Conservation (phyloP, 2,888 invertebrate genomes). For the Alloplasta piceator region DNA sequence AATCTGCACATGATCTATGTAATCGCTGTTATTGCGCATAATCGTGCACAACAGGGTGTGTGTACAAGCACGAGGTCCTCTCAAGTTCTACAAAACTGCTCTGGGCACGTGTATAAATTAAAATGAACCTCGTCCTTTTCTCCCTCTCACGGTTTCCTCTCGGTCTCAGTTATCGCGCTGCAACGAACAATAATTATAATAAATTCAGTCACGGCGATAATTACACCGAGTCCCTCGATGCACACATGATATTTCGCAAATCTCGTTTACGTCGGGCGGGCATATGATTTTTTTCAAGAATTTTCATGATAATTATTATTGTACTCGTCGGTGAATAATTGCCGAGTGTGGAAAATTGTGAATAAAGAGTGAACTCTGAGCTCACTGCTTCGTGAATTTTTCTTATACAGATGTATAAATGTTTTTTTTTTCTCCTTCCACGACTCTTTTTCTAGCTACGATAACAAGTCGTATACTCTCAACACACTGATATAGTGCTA, state of each 20-base stretch:
- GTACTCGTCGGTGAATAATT: slow-evolving; percentile 42
- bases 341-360: slow-evolving; percentile 25
- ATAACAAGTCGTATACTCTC: slow-evolving; percentile 49
- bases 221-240: background rate
- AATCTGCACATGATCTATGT: slow-evolving; percentile 49
- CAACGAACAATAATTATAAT: slow-evolving; percentile 38
- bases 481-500: background rate
- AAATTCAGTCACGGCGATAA: slow-evolving; percentile 14
- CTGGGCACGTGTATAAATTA: slow-evolving; percentile 49
- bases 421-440: slow-evolving; percentile 1
- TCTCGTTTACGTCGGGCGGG: background rate
- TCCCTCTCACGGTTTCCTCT: slow-evolving; percentile 36
- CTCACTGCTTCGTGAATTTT: slow-evolving; percentile 15
- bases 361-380: slow-evolving; percentile 45
- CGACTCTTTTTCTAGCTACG: slow-evolving; percentile 17
- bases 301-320: slow-evolving; percentile 47
- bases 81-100: slow-evolving; percentile 34
- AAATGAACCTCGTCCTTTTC: slow-evolving; percentile 10
- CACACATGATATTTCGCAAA: slow-evolving; percentile 12
- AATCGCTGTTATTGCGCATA: slow-evolving; percentile 12
- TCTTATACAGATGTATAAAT: background rate
- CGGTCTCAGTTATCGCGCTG: background rate
- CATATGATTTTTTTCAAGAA: slow-evolving; percentile 15
- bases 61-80: slow-evolving; percentile 13
- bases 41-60: slow-evolving; percentile 3